Base-by-base conservation (phyloP, 2,888 invertebrate genomes). In the Erebia aethiops region DNA sequence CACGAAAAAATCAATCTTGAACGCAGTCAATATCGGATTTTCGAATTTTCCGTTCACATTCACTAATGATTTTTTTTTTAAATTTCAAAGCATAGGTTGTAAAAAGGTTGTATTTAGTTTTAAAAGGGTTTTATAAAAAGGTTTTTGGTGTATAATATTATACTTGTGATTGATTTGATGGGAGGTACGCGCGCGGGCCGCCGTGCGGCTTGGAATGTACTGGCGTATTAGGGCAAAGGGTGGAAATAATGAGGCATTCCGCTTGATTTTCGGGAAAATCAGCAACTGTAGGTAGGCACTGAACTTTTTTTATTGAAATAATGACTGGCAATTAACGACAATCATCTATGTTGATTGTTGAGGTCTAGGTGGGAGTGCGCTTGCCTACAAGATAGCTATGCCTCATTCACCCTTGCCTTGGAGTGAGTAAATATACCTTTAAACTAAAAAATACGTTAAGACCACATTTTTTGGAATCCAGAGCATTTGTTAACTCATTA, bases 181-280 rank as follows among this genome's bases (percentile, higher is more conserved):
- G 84, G 77, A 79, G 70, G 89, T 85, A 88, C 86, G 77, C 90
- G 91, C 91, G 89, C 84, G 75, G 84, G 89, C 91, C 90, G 90
- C 89, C 79, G 74, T 80, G 90, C 90, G 91, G 91, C 89, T 78
- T 74, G 76, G 76, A 75, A 80, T 75, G 83, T 82, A 92, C 92
- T 92, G 85, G 81, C 74, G 78, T 78, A 74, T 62, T 79, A 77
- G 77, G 72, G 75, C 65, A 71, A 72, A 77, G 77, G 77, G 77
- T 75, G 77, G 77, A 72, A 70, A 69, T 69, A 73, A 76, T 16
- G 51, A 74, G 71, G 74, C 71, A 65, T 77, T 81, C 78, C 77
- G 79, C 84, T 78, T 71, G 71, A 58, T 80, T 81, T 77, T 71
- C n/a, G 77, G 82, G 81, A 78, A 80, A 74, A 73, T 75, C 73